These are phyloP conservation scores for Tanytarsus gracilentus DNA, from an alignment of 2,888 invertebrate species.

Conservation along the genomic window DNA sequence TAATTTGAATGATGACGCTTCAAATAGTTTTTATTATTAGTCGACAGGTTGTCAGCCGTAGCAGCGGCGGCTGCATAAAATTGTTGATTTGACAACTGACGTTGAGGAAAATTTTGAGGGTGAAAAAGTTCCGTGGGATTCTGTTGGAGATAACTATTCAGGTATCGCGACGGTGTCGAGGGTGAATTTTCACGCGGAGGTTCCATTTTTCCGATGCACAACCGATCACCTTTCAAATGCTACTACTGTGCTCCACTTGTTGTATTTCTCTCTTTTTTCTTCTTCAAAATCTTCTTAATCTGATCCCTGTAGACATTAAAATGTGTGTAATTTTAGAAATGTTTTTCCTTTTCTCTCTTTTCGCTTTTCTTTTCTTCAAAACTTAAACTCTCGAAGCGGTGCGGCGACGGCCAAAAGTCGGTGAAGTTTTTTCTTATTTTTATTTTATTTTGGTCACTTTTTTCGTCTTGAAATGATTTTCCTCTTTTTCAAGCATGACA, in stretches of 20 bases:
- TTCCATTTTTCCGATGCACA: slow-evolving; percentile 6
- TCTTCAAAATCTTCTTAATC: background rate
- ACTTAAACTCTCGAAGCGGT: no score
- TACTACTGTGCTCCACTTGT: no score
- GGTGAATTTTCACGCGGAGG: slow-evolving; percentile 27
- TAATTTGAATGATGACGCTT: slow-evolving; percentile 26
- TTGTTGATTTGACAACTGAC: slow-evolving; percentile 23
- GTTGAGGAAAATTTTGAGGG: slow-evolving; percentile 26
- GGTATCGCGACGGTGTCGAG: slow-evolving; percentile 25
- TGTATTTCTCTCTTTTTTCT: background rate
- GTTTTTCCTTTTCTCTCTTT: background rate
- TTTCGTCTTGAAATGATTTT: slow-evolving; percentile 11
- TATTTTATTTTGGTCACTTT: slow-evolving; percentile 20
- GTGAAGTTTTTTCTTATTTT: slow-evolving; percentile 7
- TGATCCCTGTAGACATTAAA: slow-evolving; percentile 8
- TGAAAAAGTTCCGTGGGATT: slow-evolving; percentile 26
- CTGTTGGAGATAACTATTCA: slow-evolving; percentile 28
- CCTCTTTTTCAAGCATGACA: slow-evolving; percentile 25
- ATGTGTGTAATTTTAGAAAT: slow-evolving; percentile 25
- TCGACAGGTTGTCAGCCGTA: slow-evolving; percentile 18
- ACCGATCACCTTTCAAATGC: background rate
- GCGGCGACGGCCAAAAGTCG: slow-evolving; percentile 8
- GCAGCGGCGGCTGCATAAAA: slow-evolving; percentile 22
- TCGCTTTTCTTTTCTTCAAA: no score
- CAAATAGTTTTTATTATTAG: slow-evolving; percentile 24